Conservation (phyloP, 1,140 invertebrate genomes). For the Cotesia glomerata region DNA sequence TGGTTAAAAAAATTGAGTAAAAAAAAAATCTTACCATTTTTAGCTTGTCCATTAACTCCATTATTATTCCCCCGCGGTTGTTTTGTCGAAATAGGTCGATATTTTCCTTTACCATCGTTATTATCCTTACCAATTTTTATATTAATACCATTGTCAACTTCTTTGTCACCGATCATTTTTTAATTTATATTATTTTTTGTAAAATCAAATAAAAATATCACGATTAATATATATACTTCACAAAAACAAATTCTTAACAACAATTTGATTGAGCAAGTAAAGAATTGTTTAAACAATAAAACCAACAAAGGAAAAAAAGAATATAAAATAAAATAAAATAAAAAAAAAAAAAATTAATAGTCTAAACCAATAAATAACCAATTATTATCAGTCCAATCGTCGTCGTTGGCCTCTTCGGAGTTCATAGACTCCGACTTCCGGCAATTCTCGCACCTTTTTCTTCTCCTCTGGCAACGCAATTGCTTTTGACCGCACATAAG, state of each 20-base stretch:
- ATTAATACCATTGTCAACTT: conserved; percentile 58
- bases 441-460: conserved; percentile 36
- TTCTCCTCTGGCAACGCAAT: conserved; percentile 22
- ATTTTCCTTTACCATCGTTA: conserved; percentile 15
- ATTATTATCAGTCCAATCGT: conserved; percentile 24
- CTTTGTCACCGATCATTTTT: conserved; percentile 38
- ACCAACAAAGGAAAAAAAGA: not conserved
- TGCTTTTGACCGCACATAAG: conserved; percentile 46
- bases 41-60: conserved; percentile 16
- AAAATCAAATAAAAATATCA: not conserved
- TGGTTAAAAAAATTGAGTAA: not conserved
- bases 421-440: conserved; percentile 44
- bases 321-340: not conserved
- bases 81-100: conserved; percentile 6
- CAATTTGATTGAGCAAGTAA: not conserved
- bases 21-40: conserved; percentile 15
- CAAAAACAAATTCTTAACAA: not conserved
- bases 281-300: too few relatives aligned
- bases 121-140: conserved; percentile 50
- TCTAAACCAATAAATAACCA: not conserved
- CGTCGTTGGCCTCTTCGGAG: conserved; percentile 37
- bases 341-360: not conserved
- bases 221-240: not conserved
- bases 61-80: not conserved
- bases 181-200: not conserved